Evolutionary conservation across 2,797 vertebrate species (phyloP), one percentile per base, ranked within the genome.

Genomic region (Muscicapa comitata): DNA sequence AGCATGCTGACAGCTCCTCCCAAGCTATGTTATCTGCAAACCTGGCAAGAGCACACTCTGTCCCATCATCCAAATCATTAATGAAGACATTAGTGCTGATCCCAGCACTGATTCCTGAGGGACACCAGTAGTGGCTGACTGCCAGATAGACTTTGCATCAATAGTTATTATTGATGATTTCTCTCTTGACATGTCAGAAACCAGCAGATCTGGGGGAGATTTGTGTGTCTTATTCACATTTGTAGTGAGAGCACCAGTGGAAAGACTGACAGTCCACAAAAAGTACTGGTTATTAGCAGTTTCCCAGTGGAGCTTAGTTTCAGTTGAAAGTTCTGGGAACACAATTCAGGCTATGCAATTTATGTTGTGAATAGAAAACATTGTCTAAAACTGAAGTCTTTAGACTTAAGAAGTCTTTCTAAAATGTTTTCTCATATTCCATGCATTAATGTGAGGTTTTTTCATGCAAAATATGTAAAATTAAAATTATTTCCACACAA

Each of bases 31-130:
- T 40, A 50, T 54, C 48, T 74, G 65, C 68, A 67, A 53, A 73
- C 13, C 42, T 82, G 75, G 59, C 77, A 63, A 58, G 38, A 47
- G n/a, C 10, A 5, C 38, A 33, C 11, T 77, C 51, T 76, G 61
- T 43, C 50, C 45, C 66, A 61, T 81, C 66, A 72, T 37, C 61
- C 83, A 66, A 40, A 62, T 83, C 28, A 2, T 71, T 83, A 88
- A 76, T 74, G 72, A 92, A 90, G 83, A 77, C 76, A 83, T 77
- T 40, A 82, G 31, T 37, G 19, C 31, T 45, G 35, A 58, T 70
- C 43, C 67, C 62, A 37, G n/a, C 54, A n/a, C 31, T 33, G 28
- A 54, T 55, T 53, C 67, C 80, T 45, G 65, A 40, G 50, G 66
- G 76, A 57, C 40, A 59, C 28, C 61, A 50, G 40, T 6, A 53